Percentiles rank a stretch among this genome's conserved stretches.
Evolutionary conservation across 2,888 invertebrate genomes (phyloP).

Genomic region (Atethmia centrago): DNA sequence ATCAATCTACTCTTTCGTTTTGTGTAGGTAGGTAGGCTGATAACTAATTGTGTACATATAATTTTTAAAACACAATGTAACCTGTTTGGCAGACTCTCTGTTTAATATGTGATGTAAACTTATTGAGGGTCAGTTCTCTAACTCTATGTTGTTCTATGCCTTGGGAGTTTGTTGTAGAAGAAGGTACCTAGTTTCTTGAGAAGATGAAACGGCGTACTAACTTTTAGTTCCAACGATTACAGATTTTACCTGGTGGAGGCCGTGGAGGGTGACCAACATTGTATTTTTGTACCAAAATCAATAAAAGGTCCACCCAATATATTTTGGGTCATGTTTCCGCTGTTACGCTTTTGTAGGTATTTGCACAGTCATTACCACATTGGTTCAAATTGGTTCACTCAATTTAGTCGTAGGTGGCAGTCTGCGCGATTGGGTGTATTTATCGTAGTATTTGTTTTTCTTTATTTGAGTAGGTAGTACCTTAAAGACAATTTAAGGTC

Average conservation of each 20-base stretch:
- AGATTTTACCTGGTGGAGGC: background rate
- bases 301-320: slow-evolving; percentile 16
- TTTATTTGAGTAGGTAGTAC: slow-evolving; percentile 15
- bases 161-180: background rate
- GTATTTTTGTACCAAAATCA: slow-evolving; percentile 13
- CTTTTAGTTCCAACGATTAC: background rate
- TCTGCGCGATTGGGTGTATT: slow-evolving; percentile 9
- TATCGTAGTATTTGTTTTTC: slow-evolving; percentile 15
- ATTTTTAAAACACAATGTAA: no score
- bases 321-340: slow-evolving; percentile 9
- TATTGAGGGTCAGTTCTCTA: background rate
- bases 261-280: background rate
- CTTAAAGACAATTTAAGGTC: background rate
- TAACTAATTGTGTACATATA: no score
- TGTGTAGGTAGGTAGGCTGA: no score
- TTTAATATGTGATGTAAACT: background rate
- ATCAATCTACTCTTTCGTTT: no score
- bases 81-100: no score
- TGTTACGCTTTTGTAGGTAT: slow-evolving; percentile 2
- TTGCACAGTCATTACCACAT: slow-evolving; percentile 13
- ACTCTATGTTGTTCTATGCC: no score
- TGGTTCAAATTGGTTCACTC: slow-evolving; percentile 22
- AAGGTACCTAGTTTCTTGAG: background rate
- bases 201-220: background rate
- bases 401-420: slow-evolving; percentile 35